Evolutionary conservation across 2,113 vertebrate species (phyloP), one percentile per base, ranked within the genome.

Genomic region (Gasterosteus aculeatus): DNA sequence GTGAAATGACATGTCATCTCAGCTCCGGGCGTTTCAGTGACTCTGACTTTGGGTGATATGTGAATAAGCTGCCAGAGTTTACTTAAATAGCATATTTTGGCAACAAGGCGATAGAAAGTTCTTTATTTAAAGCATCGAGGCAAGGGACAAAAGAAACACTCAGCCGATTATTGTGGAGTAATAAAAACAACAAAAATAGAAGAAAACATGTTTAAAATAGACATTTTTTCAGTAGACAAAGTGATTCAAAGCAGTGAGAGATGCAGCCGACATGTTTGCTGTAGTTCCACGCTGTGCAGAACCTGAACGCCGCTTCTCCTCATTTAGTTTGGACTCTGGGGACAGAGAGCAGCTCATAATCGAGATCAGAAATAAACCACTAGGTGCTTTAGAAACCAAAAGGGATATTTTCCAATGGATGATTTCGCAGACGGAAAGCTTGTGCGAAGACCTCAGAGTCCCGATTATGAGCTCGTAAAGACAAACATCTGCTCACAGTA

Each of bases 1-100:
- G 79, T 84, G 62, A 88, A 84, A 83, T 79, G 49, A 81, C 70
- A 63, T 38, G 62, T 82, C 70, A 68, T 82, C 82, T 73, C 65
- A 67, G 51, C 47, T 86, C 56, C 59, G 64, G 68, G 70, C 78
- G 61, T 68, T 68, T 78, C 62, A 18, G 16, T 22, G 75, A 57
- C 31, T 66, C 22, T 69, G 56, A 64, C 63, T 57, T 46, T 35
- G 31, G 22, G 16, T 35, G 16, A 75, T 59, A 38, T 14, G 35
- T 53, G 8, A 31, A 49, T 19, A 57, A 15, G 31, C 75, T 41
- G 22, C 3, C 29, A 15, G 14, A 56, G 54, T 56, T 56, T 31
- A 56, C 26, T 56, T 56, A 29, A 29, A 56, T 56, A 7, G 22
- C 26, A 56, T 12, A 56, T 56, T 56, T 56, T 26, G 12, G 54